Evolutionary conservation across 2,888 invertebrate species (phyloP), one percentile per base, ranked within the genome.

Genomic region (Cheilosia impressa): DNA sequence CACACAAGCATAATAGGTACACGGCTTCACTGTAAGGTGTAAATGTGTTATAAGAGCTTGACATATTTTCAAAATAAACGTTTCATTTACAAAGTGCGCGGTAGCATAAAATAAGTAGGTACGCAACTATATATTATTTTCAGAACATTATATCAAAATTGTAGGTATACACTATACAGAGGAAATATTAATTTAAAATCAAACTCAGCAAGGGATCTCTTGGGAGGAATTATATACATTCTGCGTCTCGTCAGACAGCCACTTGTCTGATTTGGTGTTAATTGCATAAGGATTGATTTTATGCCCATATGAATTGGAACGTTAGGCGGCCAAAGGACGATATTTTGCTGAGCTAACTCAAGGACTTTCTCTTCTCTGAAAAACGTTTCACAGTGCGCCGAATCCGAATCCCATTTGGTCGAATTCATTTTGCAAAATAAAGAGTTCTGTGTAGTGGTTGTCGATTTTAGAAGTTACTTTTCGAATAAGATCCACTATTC

Each of bases 191-290:
- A 68, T 52, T 45, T 57, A 19, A 80, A 71, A 24, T 58, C 24
- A 41, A 71, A 31, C n/a, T 38, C 75, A 52, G 62, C 15, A 7
- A 43, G 63, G 63, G 68, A 76, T 63, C 85, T 76, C 80, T 55
- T 72, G 81, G 81, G 81, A 66, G 57, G 34, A 57, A 66, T 85
- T 81, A 71, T 77, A 66, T 81, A 85, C 72, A 85, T 77, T 81
- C 66, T 85, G 68, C 68, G 81, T 66, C 81, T 71, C 80, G 85
- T 77, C 85, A 85, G 77, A 81, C 85, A 81, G 85, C 85, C 85
- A 85, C 85, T 85, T 85, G 85, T 85, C 85, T 85, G 85, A 85
- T 85, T 85, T 85, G 81, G 85, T 77, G 68, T 72, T 85, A 85
- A 85, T 85, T 85, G 85, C 72, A 77, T 85, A 77, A 85, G 76